Percentiles rank a stretch among this genome's conserved stretches.
phyloP scores from a whole-genome alignment of 23 tunicate genomes.

The Ciona savignyi region DNA sequence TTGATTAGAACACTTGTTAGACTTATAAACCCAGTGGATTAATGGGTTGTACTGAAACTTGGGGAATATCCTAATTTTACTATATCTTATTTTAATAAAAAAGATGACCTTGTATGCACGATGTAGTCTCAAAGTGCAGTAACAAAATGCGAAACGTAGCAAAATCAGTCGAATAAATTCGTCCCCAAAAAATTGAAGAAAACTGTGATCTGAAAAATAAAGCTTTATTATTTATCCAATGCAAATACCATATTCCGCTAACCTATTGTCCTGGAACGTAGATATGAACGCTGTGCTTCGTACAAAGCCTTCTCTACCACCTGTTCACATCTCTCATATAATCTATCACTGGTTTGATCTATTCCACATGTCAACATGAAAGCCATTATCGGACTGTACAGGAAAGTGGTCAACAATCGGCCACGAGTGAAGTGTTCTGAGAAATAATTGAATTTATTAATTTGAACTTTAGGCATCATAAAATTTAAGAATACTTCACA shows the following conservation, averaged over 20 bases:
- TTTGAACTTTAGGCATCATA: neutral
- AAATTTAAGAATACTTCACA: neutral
- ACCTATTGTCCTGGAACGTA: conserved; percentile 69
- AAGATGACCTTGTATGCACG: conserved; percentile 53
- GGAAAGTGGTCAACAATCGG: conserved; percentile 51
- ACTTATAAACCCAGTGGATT: too few species aligned
- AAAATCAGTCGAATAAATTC: conserved; percentile 68
- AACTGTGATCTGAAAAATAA: conserved; percentile 49
- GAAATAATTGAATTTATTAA: neutral
- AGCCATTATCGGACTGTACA: conserved; percentile 66
- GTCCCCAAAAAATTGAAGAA: conserved; percentile 70
- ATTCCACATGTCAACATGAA: conserved; percentile 64
- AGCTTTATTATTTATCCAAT: neutral
- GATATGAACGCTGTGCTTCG: conserved; percentile 52
- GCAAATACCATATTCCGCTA: neutral
- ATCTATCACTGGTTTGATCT: conserved; percentile 57
- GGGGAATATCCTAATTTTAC: neutral
- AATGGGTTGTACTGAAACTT: too few species aligned
- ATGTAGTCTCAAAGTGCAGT: conserved; percentile 49
- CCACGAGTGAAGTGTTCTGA: conserved; percentile 34
- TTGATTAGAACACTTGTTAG: too few species aligned
- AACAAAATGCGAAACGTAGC: conserved; percentile 75
- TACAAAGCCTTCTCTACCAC: conserved; percentile 32
- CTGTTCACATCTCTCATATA: conserved; percentile 63
- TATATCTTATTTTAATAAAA: neutral